Conservation (phyloP, 30 jellyfish, hydroid and myxozoan species). For the Aurelia coerulea region DNA sequence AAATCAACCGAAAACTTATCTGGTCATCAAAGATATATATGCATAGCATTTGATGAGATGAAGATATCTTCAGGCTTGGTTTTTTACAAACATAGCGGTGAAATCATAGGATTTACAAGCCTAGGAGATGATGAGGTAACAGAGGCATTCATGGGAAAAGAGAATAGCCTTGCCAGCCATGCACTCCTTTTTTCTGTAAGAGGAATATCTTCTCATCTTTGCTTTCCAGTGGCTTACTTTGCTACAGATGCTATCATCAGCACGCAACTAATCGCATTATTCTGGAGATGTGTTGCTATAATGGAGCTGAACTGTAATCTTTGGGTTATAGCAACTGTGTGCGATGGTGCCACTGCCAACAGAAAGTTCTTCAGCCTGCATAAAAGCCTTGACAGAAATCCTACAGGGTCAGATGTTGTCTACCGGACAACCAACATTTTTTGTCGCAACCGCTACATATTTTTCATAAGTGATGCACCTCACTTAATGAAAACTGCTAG, state of each 20-base stretch:
- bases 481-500: constrained; percentile 47
- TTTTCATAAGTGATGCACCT: constrained; percentile 38
- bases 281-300: constrained; percentile 40
- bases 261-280: constrained; percentile 27
- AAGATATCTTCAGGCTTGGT: constrained; percentile 5
- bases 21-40: constrained; percentile 10
- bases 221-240: constrained; percentile 38
- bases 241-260: constrained; percentile 25
- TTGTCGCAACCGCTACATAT: constrained; percentile 28
- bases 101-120: constrained; percentile 7
- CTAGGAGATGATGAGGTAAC: constrained; percentile 29
- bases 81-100: not conserved
- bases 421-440: constrained; percentile 26
- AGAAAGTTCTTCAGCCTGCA: constrained; percentile 21
- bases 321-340: constrained; percentile 25
- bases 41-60: constrained; percentile 40
- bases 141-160: constrained; percentile 18
- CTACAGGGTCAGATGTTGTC: constrained; percentile 36
- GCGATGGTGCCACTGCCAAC: constrained; percentile 34
- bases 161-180: constrained; percentile 23
- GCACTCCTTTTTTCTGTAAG: constrained; percentile 36
- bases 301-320: constrained; percentile 17
- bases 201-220: constrained; percentile 24
- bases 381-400: constrained; percentile 7
- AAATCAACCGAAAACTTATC: constrained; percentile 9